phyloP scores from a whole-genome alignment of 2,888 invertebrate genomes.

The Drosophila limbata region DNA sequence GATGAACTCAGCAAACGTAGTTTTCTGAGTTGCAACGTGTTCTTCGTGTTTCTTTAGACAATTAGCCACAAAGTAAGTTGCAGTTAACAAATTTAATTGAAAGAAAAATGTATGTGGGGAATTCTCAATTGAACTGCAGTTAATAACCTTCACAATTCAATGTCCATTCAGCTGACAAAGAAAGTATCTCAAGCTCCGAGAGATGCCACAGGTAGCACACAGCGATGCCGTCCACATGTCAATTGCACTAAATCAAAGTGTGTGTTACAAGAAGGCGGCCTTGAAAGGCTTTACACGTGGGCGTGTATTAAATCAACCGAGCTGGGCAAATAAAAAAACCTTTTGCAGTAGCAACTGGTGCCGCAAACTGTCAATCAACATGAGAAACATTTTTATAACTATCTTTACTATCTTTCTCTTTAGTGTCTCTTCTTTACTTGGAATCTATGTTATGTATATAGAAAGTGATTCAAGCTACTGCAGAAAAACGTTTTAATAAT shows the following conservation, averaged over 20 bases:
- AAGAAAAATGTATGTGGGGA: neutral
- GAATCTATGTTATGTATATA: neutral
- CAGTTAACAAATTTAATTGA: neutral
- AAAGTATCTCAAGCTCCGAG: neutral
- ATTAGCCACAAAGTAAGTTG: neutral
- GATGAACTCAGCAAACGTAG: neutral
- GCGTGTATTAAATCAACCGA: conserved; percentile 5
- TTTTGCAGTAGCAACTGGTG: neutral
- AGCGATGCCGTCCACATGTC: conserved; percentile 8
- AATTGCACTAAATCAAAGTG: conserved; percentile 35
- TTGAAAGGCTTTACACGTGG: conserved; percentile 7
- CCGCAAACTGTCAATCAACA: conserved; percentile 19
- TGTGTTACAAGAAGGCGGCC: neutral
- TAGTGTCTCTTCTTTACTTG: neutral
- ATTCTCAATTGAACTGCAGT: neutral
- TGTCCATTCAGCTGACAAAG: neutral
- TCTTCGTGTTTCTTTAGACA: no score
- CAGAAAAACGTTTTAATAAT: neutral
- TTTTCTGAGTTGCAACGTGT: no score
- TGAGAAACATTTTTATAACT: conserved; percentile 5
- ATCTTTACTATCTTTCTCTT: neutral
- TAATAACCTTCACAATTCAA: conserved; percentile 1
- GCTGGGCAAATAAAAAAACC: conserved; percentile 1
- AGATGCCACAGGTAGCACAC: conserved; percentile 20
- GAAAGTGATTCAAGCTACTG: neutral